phyloP scores from a whole-genome alignment of 1,140 invertebrate species.

The Zaprionus africanus region DNA sequence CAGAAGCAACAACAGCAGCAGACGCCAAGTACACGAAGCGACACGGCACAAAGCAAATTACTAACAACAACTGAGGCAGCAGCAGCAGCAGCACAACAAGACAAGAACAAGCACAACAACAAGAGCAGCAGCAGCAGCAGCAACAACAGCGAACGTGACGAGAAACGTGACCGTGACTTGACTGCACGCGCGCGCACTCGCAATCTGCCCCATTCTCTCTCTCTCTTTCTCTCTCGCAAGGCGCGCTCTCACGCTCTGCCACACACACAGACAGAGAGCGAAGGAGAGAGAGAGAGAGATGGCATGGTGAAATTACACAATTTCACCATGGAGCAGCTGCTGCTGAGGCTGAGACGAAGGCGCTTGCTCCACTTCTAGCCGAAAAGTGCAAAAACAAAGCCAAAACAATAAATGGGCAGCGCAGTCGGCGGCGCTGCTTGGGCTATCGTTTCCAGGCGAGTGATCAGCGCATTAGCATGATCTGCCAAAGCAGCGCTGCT shows the following conservation, averaged over 20 bases:
- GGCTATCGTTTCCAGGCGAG: slow-evolving; percentile 70
- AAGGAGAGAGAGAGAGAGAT: neutral
- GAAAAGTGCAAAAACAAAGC: slow-evolving; percentile 21
- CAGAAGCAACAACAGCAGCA: slow-evolving; percentile 1
- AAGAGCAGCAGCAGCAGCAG: slow-evolving; percentile 17
- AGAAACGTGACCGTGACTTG: slow-evolving; percentile 80
- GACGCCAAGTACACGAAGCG: slow-evolving; percentile 31
- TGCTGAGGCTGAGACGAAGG: neutral
- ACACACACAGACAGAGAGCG: neutral
- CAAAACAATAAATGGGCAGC: slow-evolving; percentile 26
- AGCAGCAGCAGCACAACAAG: slow-evolving; percentile 19
- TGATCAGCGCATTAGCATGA: slow-evolving; percentile 75
- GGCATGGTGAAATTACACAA: slow-evolving; percentile 6
- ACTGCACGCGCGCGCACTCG: slow-evolving; percentile 22
- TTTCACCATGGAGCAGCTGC: slow-evolving; percentile 2
- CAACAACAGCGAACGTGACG: slow-evolving; percentile 65
- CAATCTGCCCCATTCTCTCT: neutral
- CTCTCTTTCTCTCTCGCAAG: slow-evolving; percentile 12
- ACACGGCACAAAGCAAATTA: slow-evolving; percentile 58
- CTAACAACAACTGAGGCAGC: slow-evolving; percentile 27
- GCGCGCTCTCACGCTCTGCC: neutral
- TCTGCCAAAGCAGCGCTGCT: slow-evolving; percentile 28
- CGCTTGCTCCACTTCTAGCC: slow-evolving; percentile 43
- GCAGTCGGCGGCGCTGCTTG: slow-evolving; percentile 37
- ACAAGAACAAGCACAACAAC: slow-evolving; percentile 29